Percentiles rank a stretch among this genome's conserved stretches.
These are phyloP conservation scores for Lophura nycthemera DNA, from an alignment of 2,113 vertebrate genomes.

Conservation along the genomic window DNA sequence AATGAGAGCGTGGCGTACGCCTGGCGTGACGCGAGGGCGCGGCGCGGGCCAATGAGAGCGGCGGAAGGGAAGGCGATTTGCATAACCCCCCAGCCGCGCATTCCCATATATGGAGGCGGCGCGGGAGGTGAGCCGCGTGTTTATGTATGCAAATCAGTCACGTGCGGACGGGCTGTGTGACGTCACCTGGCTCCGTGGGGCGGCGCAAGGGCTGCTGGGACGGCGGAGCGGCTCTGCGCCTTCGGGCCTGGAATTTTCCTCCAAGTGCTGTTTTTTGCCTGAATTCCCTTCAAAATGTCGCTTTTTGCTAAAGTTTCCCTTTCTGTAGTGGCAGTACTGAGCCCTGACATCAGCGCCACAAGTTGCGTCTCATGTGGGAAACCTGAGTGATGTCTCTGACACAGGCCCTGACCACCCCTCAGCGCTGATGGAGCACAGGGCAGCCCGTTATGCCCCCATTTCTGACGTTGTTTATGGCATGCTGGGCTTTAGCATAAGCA, in stretches of 20 bases:
- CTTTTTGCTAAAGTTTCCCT: background rate
- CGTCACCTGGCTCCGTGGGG: background rate
- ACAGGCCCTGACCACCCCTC: background rate
- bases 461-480: no score
- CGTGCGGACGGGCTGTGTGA: background rate
- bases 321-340: background rate
- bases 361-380: no score
- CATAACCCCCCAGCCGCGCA: background rate
- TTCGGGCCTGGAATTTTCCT: background rate
- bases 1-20: fast-evolving
- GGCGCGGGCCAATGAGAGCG: background rate
- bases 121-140: background rate
- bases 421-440: background rate
- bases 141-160: background rate
- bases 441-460: no score
- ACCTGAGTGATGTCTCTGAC: no score
- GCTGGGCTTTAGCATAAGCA: background rate
- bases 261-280: background rate
- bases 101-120: background rate
- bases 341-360: background rate
- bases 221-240: fast-evolving
- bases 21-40: background rate
- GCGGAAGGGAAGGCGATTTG: background rate
- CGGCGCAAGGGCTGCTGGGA: background rate
- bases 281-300: background rate